Conservation (phyloP, 1,140 invertebrate species). For the Notospermus geniculatus region DNA sequence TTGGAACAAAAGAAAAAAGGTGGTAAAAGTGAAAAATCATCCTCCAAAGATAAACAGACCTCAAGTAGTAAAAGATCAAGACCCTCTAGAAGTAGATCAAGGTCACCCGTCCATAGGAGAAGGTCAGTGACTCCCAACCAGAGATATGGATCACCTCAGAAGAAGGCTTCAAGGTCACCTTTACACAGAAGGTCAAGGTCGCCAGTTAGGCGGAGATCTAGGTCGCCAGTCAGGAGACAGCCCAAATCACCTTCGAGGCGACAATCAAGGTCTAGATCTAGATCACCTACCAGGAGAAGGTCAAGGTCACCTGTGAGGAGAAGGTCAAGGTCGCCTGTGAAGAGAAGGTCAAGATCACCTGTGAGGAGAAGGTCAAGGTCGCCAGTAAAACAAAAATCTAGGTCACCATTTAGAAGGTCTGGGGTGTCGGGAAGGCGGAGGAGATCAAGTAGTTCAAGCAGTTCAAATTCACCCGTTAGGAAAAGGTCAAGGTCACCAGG, state of each 20-base stretch:
- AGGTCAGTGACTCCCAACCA: no score
- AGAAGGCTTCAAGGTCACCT: background rate
- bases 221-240: background rate
- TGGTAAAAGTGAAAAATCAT: constrained; percentile 5
- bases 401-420: constrained; percentile 5
- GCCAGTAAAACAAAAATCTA: background rate
- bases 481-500: constrained; percentile 23
- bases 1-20: constrained; percentile 21
- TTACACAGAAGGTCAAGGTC: background rate
- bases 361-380: constrained; percentile 1
- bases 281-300: no score
- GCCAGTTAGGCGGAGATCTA: background rate
- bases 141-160: no score
- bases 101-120: constrained; percentile 13
- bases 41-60: constrained; percentile 3
- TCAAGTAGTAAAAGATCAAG: constrained; percentile 10
- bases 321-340: background rate
- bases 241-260: background rate
- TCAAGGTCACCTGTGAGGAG: background rate
- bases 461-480: background rate
- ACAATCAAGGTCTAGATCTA: background rate
- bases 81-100: constrained; percentile 5
- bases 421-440: background rate
- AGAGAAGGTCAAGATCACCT: background rate
- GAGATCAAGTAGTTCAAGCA: no score